Evolutionary conservation across 2,888 invertebrate genomes (phyloP), one percentile per base, ranked within the genome.

Genomic region (Scaptomyza reducta): DNA sequence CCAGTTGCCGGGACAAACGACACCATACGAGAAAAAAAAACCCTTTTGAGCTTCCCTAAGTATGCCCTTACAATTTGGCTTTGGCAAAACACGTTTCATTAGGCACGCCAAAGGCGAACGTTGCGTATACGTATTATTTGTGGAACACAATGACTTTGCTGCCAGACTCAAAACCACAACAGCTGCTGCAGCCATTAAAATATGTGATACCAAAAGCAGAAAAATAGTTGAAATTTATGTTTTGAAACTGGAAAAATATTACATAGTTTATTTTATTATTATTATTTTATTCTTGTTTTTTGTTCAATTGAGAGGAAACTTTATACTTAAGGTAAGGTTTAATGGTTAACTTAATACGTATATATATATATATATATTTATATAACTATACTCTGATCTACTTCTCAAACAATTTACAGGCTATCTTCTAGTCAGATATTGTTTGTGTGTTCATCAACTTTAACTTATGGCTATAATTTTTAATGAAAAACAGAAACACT

Each of bases 71-170:
- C 66, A 69, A 60, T 86, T 85, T 62, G 65, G 61, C 70, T 69
- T 63, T 47, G 50, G 44, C 53, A 54, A 66, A 61, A 74, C 62
- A 80, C 88, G 83, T 86, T 83, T 88, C 80, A 88, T 83, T 83
- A 86, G 83, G 83, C 83, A 70, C 49, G 51, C 64, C 57, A 49
- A 47, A 29, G 50, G 33, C 58, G 49, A 51, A 60, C 60, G 47
- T 35, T 64, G 60, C 74, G 74, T 74, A 64, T 74, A 74, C 78
- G 51, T 69, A 58, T 40, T 64, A 51, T 56, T 56, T 47, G 38
- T 38, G 27, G 38, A 54, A 18, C 18, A 7, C 1, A 6, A 33
- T 13, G 40, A 1, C 46, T 22, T 33, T 25, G 25, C 16, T 16
- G 29, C 25, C 40, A 22, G 63, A 31, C 53, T 53, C 51, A 27